Evolutionary conservation across 2,888 invertebrate genomes (phyloP), one percentile per base, ranked within the genome.

Genomic region (Entomobrya proxima): DNA sequence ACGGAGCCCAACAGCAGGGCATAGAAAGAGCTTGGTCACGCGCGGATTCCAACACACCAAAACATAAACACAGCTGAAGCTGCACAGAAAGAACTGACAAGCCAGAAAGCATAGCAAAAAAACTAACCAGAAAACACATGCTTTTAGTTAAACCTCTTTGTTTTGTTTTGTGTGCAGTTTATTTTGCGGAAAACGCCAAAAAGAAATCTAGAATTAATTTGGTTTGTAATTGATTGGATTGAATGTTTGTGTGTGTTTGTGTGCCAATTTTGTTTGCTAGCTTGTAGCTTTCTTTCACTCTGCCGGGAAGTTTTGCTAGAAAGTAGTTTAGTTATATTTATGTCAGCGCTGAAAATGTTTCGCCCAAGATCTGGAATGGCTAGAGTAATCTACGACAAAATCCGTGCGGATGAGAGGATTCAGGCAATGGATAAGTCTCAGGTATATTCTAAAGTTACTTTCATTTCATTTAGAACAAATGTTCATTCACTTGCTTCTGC

Each of bases 341-440:
- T 13, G 32, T 64, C 13, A 40, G 44, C 55, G 15, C 40, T 55
- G 6, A 67, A 35, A 78, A 90, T 91, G 90, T 95, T 94, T 91
- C 93, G 94, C 88, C 95, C 95, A 69, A 93, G 95, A 91, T 95
- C 95, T 89, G 94, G 95, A 76, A 92, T 96, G 88, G 95, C 96
- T 76, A 93, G 95, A 91, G 94, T 95, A 67, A 92, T 96, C 75
- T 95, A 95, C 92, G 94, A 95, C 90, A 95, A 95, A 91, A 95
- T 95, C 90, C 92, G 93, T 89, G 94, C 94, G 91, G 96, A 96
- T 92, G 93, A 94, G 91, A 93, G 94, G 89, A 93, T 96, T 27
- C 93, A 94, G 90, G 93, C 93, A 72, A 93, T 95, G 91, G 95
- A 96, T 91, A 95, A 95, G 91, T 93, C 92, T 81, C 93, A 94